phyloP scores from a whole-genome alignment of 2,797 vertebrate genomes.

The Macropus fuliginosus region DNA sequence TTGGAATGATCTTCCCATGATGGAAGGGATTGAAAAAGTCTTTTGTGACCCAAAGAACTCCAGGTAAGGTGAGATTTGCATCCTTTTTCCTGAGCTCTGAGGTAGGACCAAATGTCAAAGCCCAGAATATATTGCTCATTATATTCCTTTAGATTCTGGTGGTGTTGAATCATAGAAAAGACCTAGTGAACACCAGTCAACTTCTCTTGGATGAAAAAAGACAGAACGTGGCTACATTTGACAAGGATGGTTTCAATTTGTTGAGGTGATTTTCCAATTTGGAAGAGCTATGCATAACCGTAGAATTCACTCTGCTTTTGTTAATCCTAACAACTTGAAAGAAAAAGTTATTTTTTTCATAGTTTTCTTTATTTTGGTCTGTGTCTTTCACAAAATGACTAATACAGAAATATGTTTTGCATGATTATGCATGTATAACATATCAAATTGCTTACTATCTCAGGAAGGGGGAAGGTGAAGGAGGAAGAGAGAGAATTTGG shows the following conservation, averaged over 20 bases:
- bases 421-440: neutral
- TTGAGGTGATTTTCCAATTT: neutral
- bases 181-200: neutral
- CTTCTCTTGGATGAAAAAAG: neutral
- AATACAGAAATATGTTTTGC: neutral
- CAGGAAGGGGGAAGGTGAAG: neutral
- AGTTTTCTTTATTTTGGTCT: neutral
- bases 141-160: neutral
- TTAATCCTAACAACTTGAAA: neutral
- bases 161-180: neutral
- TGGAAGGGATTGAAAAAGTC: conserved; percentile 90
- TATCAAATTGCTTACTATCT: neutral
- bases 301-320: neutral
- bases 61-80: conserved; percentile 72
- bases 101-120: neutral
- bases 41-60: conserved; percentile 88
- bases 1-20: conserved; percentile 88
- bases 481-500: neutral
- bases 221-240: neutral
- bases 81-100: neutral
- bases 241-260: neutral
- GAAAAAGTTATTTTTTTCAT: neutral
- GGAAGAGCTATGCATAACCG: neutral
- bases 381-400: neutral
- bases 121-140: neutral